Conservation (phyloP, 2,797 vertebrate genomes). For the Amblyopsis hoosieri region DNA sequence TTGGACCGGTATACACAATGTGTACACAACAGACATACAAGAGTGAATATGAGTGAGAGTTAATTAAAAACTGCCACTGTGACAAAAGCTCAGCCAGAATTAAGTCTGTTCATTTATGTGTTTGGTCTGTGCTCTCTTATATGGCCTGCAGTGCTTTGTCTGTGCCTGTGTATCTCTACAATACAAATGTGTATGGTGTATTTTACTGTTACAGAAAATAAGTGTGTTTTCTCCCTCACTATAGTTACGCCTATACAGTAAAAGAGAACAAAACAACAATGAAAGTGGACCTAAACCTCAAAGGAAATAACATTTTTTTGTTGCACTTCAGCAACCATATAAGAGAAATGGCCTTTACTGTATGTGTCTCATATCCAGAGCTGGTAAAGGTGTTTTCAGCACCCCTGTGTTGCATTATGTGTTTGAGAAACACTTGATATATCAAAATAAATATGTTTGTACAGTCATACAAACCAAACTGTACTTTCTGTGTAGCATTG, state of each 20-base stretch:
- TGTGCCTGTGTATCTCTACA: background rate
- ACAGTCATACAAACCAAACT: too few species aligned
- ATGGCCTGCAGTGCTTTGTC: background rate
- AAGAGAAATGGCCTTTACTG: too few species aligned
- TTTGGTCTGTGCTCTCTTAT: slow-evolving; percentile 11
- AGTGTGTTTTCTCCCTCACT: slow-evolving; percentile 2
- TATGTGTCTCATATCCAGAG: too few species aligned
- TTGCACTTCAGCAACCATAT: too few species aligned
- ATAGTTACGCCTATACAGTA: background rate
- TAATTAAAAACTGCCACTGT: slow-evolving; percentile 27
- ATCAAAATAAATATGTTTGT: too few species aligned
- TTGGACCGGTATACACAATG: background rate
- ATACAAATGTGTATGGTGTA: slow-evolving; percentile 1
- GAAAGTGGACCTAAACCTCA: too few species aligned
- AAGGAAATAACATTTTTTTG: too few species aligned
- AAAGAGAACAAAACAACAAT: slow-evolving; percentile 1
- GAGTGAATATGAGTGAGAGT: background rate
- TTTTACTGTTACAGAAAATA: slow-evolving; percentile 4
- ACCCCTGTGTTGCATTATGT: too few species aligned
- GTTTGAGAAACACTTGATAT: too few species aligned
- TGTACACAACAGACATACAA: slow-evolving; percentile 3
- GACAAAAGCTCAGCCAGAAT: slow-evolving; percentile 29
- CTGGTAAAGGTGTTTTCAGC: too few species aligned
- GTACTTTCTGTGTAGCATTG: background rate
- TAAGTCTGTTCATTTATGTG: slow-evolving; percentile 17